Evolutionary conservation across 2,113 vertebrate species (phyloP).

Genomic region (Phylloscopus whistleri): DNA sequence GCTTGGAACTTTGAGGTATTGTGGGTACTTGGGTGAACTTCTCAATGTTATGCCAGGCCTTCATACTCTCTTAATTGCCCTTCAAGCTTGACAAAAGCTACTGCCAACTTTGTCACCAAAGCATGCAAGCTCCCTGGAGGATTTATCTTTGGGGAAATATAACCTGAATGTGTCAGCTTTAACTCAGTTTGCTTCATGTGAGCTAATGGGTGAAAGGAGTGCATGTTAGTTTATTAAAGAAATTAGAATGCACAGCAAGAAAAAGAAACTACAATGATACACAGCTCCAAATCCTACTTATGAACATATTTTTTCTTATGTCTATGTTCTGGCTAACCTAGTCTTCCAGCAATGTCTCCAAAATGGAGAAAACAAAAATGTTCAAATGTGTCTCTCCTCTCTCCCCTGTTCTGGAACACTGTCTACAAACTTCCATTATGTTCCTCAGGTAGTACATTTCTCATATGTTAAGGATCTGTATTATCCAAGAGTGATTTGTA

Average conservation of each 20-base stretch:
- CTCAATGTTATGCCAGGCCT: neutral
- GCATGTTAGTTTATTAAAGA: neutral
- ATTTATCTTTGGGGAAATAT: neutral
- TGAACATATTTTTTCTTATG: neutral
- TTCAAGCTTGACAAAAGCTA: neutral
- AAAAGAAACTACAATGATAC: neutral
- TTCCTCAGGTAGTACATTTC: neutral
- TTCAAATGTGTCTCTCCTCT: rapidly evolving
- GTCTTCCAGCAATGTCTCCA: neutral
- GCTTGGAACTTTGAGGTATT: neutral
- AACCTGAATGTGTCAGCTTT: neutral
- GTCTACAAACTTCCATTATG: neutral
- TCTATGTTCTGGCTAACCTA: neutral
- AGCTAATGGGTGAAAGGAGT: neutral
- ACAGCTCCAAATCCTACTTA: neutral
- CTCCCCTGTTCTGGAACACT: neutral
- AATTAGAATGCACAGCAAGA: neutral
- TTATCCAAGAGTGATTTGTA: neutral
- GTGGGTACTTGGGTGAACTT: neutral
- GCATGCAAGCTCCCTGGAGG: neutral
- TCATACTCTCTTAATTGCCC: neutral
- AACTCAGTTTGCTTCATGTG: neutral
- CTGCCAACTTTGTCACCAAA: neutral
- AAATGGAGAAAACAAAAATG: neutral
- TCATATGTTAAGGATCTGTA: neutral